These are phyloP conservation scores for Polypedilum pembai DNA, from an alignment of 1,140 invertebrate species.

Conservation along the genomic window DNA sequence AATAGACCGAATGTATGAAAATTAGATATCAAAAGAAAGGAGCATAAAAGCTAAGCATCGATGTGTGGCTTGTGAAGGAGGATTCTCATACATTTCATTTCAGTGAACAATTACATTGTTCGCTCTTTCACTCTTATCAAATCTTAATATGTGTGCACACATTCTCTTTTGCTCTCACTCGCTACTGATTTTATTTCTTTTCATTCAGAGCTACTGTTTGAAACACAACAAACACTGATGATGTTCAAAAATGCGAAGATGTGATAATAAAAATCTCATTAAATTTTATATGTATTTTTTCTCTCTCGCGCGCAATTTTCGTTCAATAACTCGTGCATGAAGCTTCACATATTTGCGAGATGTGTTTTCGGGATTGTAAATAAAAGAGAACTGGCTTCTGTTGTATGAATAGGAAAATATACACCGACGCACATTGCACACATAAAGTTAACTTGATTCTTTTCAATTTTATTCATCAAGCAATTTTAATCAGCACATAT, in stretches of 20 bases:
- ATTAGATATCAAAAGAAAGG: no score
- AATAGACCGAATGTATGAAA: no score
- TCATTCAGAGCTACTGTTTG: neutral
- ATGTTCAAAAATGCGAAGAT: neutral
- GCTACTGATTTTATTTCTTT: neutral
- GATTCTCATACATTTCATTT: neutral
- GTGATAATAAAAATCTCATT: slow-evolving; percentile 19
- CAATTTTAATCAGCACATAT: neutral
- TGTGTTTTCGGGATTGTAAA: no score
- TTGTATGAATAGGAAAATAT: neutral
- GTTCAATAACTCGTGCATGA: no score
- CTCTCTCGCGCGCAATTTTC: no score
- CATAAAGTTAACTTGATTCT: neutral
- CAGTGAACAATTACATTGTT: slow-evolving; percentile 7
- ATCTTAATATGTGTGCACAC: neutral
- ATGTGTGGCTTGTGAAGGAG: neutral
- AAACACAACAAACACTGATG: neutral
- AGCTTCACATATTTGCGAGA: no score
- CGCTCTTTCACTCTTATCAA: neutral
- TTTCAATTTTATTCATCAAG: no score
- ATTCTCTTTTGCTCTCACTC: neutral
- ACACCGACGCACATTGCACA: neutral
- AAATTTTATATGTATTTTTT: neutral
- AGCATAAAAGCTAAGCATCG: no score
- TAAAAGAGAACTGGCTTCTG: no score